Base-by-base conservation (phyloP, 2,113 vertebrate genomes). In the Baryphthengus martii region DNA sequence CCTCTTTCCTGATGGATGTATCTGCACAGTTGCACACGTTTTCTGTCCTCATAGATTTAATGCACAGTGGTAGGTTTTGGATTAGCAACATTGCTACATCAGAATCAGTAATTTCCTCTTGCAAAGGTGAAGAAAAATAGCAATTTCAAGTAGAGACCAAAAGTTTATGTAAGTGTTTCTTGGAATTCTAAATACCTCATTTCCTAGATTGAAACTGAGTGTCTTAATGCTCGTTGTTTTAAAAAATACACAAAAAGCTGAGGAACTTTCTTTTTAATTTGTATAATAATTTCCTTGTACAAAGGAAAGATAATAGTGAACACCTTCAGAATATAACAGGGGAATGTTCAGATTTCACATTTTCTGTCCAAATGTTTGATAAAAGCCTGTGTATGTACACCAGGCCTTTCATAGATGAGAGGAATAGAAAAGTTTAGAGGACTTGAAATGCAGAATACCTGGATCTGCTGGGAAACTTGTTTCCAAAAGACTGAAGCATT, bases 71-170 rank as follows among this genome's bases (percentile, higher is more conserved):
- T 94, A 96, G 56, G 8, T 82, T 95, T 91, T 86, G 89, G 68
- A 86, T 78, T 97, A 84, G 56, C 50, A 88, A 66, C 21, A 4
- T 90, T 96, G 75, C 55, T 82, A 1, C 94, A 61, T 92, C 37
- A 90, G 75, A 96, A 89, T 90, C 78, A 78, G 88, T 95, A 86
- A 93, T 95, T 97, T 97, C 56, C 58, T 96, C 18, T 94, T 96
- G 17, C 14, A 39, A 73, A 96, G 67, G 47, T 97, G 90, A 93
- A 45, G 78, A 71, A 89, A 78, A 96, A 80, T 37, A 81, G 59
- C 42, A 56, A 85, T 96, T 94, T 86, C n/a, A 91, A 79, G 13
- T 76, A 4, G 42, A 93, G 21, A 49, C 68, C 53, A 94, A 50
- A 82, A 85, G 50, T 87, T 90, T 80, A 53, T 82, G 1, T 79